Evolutionary conservation across 2,113 vertebrate species (phyloP).

Genomic region (Leptobrachium leishanense): DNA sequence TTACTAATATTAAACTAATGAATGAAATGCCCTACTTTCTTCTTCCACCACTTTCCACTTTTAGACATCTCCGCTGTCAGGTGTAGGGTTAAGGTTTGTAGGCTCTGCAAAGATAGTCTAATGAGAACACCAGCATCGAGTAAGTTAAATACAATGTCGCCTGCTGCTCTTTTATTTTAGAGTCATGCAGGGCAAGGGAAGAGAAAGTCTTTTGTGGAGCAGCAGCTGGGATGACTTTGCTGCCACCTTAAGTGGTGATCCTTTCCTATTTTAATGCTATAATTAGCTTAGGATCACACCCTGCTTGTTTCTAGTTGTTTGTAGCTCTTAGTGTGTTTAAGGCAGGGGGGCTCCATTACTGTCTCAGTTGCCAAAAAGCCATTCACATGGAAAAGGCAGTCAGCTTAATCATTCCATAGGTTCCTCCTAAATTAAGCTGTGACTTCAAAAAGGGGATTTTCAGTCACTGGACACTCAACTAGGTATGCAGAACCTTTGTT

Average conservation of each 20-base stretch:
- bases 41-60: no score
- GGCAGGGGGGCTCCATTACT: slow-evolving; percentile 39
- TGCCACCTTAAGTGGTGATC: slow-evolving; percentile 32
- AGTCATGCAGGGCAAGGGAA: slow-evolving; percentile 26
- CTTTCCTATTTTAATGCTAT: slow-evolving; percentile 43
- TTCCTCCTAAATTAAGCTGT: slow-evolving; percentile 30
- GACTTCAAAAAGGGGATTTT: slow-evolving; percentile 36
- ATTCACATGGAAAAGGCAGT: slow-evolving; percentile 44
- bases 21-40: no score
- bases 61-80: no score
- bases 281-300: slow-evolving; percentile 48
- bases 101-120: background rate
- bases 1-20: no score
- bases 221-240: slow-evolving; percentile 45
- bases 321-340: slow-evolving; percentile 40
- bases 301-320: slow-evolving; percentile 47
- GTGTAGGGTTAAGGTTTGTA: no score
- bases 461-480: slow-evolving; percentile 6
- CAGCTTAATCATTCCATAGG: slow-evolving; percentile 24
- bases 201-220: slow-evolving; percentile 44
- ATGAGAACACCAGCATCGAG: background rate
- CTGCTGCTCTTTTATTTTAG: slow-evolving; percentile 35
- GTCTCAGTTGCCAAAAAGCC: slow-evolving; percentile 28
- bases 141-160: slow-evolving; percentile 32
- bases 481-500: slow-evolving; percentile 34